These are phyloP conservation scores for Yponomeuta sedellus DNA, from an alignment of 2,888 invertebrate genomes.

Conservation along the genomic window DNA sequence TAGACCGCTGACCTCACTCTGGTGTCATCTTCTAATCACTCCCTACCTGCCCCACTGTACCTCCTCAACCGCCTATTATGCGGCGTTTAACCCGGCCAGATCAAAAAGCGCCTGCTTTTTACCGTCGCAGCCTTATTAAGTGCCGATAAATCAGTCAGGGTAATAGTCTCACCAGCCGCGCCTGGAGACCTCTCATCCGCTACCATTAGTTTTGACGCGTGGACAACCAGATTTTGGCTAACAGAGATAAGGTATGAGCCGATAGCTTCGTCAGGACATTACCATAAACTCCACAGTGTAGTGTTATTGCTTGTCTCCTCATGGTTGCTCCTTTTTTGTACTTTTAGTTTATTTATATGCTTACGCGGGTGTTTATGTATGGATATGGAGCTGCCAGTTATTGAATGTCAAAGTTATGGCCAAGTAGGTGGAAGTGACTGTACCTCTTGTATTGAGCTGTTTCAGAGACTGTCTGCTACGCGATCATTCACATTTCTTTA, in stretches of 20 bases:
- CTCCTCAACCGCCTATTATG: constrained; percentile 6
- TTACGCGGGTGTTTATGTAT: constrained; percentile 1
- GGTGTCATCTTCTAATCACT: background rate
- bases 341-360: constrained; percentile 1
- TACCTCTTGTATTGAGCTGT: background rate
- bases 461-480: background rate
- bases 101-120: constrained; percentile 40
- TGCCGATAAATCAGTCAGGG: constrained; percentile 49
- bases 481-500: too few species aligned
- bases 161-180: constrained; percentile 44
- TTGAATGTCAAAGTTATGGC: background rate
- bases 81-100: constrained; percentile 27
- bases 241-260: background rate
- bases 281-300: constrained; percentile 66
- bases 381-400: background rate
- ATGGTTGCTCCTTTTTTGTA: constrained; percentile 49
- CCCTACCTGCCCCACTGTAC: background rate
- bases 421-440: background rate
- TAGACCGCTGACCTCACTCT: background rate
- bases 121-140: constrained; percentile 45
- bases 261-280: constrained; percentile 46
- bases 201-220: background rate
- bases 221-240: background rate
- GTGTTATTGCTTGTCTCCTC: constrained; percentile 62
- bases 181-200: constrained; percentile 42